These are phyloP conservation scores for Neolamprologus sp. DNA, from an alignment of 2,113 vertebrate genomes.

Conservation along the genomic window DNA sequence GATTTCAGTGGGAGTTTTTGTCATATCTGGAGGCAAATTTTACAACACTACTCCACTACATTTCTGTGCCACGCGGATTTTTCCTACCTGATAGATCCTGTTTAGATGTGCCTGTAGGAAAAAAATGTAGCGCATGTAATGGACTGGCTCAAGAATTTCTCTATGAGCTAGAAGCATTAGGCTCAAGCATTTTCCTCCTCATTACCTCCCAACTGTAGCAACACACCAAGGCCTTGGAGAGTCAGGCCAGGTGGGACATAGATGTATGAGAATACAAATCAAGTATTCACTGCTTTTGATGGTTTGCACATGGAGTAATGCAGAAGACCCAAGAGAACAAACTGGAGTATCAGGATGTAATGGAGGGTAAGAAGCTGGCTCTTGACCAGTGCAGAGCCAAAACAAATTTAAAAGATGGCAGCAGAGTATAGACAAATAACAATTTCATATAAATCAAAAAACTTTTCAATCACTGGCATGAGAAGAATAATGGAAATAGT, in stretches of 20 bases:
- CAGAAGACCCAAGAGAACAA: neutral
- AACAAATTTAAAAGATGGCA: slow-evolving; percentile 2
- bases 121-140: slow-evolving; percentile 73
- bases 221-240: slow-evolving; percentile 19
- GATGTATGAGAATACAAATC: slow-evolving; percentile 32
- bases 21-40: slow-evolving; percentile 42
- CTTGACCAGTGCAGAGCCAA: neutral
- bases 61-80: slow-evolving; percentile 66
- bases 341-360: slow-evolving; percentile 23
- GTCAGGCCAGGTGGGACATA: slow-evolving; percentile 3
- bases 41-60: slow-evolving; percentile 60
- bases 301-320: slow-evolving; percentile 21
- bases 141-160: slow-evolving; percentile 44
- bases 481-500: slow-evolving; percentile 19
- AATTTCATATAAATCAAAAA: neutral
- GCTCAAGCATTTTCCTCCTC: slow-evolving; percentile 16
- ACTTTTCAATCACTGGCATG: slow-evolving; percentile 44
- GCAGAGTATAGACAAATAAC: neutral
- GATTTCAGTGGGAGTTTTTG: slow-evolving; percentile 39
- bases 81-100: slow-evolving; percentile 82
- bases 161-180: slow-evolving; percentile 30
- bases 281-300: slow-evolving; percentile 34
- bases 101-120: slow-evolving; percentile 76
- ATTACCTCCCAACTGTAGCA: slow-evolving; percentile 26
- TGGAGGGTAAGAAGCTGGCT: neutral